phyloP scores from a whole-genome alignment of 2,113 vertebrate genomes.

The Emydura subglobosa region DNA sequence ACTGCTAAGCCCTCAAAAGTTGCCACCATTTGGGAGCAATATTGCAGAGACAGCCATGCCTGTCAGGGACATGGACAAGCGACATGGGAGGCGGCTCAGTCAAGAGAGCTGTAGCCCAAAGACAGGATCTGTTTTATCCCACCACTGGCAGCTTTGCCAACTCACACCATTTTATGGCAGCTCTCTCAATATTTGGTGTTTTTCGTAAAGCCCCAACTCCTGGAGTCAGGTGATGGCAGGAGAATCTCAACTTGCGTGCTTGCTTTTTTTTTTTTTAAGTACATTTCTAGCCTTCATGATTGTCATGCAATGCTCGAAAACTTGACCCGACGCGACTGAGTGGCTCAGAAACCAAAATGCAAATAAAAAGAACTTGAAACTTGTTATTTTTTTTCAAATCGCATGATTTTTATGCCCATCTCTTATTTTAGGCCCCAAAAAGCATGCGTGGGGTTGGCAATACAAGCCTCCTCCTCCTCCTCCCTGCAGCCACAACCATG shows the following conservation, averaged over 20 bases:
- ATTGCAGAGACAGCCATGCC: neutral
- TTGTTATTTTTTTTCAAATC: neutral
- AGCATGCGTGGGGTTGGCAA: neutral
- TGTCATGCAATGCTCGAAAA: neutral
- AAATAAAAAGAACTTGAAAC: neutral
- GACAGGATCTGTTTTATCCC: neutral
- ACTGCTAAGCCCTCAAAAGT: neutral
- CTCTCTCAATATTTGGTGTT: neutral
- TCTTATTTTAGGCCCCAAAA: neutral
- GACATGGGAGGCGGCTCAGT: neutral
- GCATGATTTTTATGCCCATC: neutral
- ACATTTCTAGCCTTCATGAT: neutral
- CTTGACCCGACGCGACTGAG: neutral
- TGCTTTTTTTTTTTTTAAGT: neutral
- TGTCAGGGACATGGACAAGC: no score
- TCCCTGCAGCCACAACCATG: neutral
- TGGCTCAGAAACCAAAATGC: neutral
- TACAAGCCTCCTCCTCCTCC: neutral
- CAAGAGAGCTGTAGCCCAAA: neutral
- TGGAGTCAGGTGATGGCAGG: neutral
- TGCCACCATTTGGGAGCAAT: neutral
- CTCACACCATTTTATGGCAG: neutral
- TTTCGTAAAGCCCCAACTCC: neutral
- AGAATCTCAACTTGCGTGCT: neutral
- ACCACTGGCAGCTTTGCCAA: neutral